A percentile compares a stretch with the other conserved stretches of the same genome.
phyloP scores from a whole-genome alignment of 2,888 invertebrate species.

The Lasioglossum leucozonium region DNA sequence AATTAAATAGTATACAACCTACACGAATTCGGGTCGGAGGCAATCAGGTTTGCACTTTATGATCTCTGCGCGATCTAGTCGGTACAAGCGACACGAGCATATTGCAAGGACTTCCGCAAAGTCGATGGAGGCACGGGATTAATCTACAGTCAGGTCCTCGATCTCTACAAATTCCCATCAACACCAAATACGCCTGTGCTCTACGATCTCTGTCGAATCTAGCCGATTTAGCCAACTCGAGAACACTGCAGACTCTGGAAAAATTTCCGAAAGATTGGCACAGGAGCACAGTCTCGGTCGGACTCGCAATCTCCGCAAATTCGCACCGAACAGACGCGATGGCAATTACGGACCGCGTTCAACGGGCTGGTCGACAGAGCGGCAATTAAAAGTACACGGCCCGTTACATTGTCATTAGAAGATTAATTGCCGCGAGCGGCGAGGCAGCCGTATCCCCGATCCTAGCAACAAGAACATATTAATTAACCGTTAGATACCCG shows the following conservation, averaged over 20 bases:
- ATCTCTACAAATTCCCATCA: background rate
- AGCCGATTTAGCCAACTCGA: background rate
- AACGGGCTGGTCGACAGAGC: background rate
- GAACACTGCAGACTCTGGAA: background rate
- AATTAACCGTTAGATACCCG: constrained; percentile 56
- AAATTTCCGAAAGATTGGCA: background rate
- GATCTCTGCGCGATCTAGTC: too few species aligned
- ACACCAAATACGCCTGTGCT: too few species aligned
- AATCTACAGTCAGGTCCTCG: too few species aligned
- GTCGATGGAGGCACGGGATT: background rate
- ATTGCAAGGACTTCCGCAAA: background rate
- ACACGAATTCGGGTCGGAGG: background rate
- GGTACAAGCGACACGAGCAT: background rate
- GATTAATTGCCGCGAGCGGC: constrained; percentile 32
- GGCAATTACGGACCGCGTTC: background rate
- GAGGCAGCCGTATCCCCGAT: constrained; percentile 14
- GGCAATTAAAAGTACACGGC: constrained; percentile 26
- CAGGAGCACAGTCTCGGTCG: background rate
- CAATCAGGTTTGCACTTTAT: too few species aligned
- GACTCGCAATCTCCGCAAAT: background rate
- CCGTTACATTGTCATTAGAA: constrained; percentile 30
- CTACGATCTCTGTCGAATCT: background rate
- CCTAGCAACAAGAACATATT: constrained; percentile 42
- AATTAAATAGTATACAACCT: background rate
- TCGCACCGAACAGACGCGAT: background rate